Conservation (phyloP, 1,140 invertebrate species). For the Drosophila quadrilineata region DNA sequence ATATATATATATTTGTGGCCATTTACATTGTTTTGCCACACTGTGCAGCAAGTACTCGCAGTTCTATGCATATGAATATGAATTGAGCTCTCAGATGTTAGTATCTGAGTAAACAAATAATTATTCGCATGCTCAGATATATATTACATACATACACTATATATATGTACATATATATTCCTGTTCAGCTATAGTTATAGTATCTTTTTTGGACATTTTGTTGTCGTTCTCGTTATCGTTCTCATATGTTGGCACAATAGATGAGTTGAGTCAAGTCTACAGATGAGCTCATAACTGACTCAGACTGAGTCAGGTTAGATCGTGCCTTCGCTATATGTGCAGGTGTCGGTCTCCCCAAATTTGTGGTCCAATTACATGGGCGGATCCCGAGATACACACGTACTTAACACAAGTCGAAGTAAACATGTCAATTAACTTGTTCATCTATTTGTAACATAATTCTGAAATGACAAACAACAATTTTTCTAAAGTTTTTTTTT, state of each 20-base stretch:
- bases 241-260: too few species aligned
- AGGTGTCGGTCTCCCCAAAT: constrained; percentile 34
- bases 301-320: constrained; percentile 36
- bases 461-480: too few species aligned
- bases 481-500: too few species aligned
- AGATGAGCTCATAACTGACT: constrained; percentile 46
- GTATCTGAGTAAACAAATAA: constrained; percentile 8
- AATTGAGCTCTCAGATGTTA: constrained; percentile 36
- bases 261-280: too few species aligned
- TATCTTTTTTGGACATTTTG: constrained; percentile 9
- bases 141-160: too few species aligned
- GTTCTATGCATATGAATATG: not conserved
- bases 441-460: too few species aligned
- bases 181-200: too few species aligned
- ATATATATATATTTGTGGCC: too few species aligned
- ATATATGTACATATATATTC: too few species aligned
- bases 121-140: constrained; percentile 9
- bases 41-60: not conserved
- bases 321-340: constrained; percentile 28
- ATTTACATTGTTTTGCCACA: too few species aligned
- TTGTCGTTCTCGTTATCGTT: constrained; percentile 10
- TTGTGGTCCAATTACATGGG: constrained; percentile 50
- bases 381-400: constrained; percentile 12
- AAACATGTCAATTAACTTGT: constrained; percentile 37
- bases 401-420: too few species aligned